Percentiles rank a stretch among this genome's conserved stretches.
Evolutionary conservation across 2,113 vertebrate genomes (phyloP).

Genomic region (Pangasianodon gigas): DNA sequence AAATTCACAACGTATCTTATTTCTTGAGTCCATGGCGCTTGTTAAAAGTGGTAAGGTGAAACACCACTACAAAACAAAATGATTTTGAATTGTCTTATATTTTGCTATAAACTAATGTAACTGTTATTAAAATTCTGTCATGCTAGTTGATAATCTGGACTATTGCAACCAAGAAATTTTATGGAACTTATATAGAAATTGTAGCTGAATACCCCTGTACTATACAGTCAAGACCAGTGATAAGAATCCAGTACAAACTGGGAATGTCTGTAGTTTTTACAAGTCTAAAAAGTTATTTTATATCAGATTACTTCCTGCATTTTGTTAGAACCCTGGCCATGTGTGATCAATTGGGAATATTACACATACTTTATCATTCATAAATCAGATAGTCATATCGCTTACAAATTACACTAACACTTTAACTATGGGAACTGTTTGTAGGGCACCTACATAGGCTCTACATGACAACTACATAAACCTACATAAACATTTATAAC

Average conservation of each 20-base stretch:
- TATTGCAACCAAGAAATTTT: background rate
- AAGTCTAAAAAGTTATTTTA: background rate
- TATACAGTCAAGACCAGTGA: too few species aligned
- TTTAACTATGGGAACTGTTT: background rate
- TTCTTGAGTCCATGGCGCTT: background rate
- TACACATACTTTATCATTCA: background rate
- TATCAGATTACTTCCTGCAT: background rate
- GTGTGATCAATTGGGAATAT: background rate
- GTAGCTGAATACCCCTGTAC: too few species aligned
- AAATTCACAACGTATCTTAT: background rate
- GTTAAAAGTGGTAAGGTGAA: background rate
- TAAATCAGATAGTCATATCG: background rate
- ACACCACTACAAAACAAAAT: background rate
- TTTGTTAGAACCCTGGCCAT: background rate
- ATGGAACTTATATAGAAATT: background rate
- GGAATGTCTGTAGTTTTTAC: background rate
- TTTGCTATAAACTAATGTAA: too few species aligned
- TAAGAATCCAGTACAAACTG: background rate
- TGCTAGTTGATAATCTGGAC: slow-evolving; percentile 53
- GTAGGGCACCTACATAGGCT: background rate
- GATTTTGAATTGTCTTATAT: background rate
- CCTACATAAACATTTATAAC: background rate
- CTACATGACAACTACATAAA: background rate
- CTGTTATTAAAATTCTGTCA: background rate
- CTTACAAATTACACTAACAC: too few species aligned